Evolutionary conservation across 1,140 invertebrate genomes (phyloP).

Genomic region (Bombus polaris): DNA sequence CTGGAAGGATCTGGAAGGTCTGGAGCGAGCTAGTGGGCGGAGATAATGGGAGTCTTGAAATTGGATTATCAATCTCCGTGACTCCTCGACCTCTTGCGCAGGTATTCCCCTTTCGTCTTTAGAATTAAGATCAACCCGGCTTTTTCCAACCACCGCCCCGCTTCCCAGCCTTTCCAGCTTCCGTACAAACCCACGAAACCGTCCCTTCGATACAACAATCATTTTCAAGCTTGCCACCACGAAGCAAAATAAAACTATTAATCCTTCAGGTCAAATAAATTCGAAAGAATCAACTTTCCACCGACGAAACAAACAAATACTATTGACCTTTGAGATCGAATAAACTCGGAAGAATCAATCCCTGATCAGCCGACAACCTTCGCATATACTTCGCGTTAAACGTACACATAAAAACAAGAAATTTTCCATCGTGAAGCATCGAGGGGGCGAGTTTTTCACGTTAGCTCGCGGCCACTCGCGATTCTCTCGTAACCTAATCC

Average conservation of each 20-base stretch:
- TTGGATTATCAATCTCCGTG: constrained; percentile 70
- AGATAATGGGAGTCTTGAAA: constrained; percentile 71
- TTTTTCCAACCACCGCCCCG: constrained; percentile 35
- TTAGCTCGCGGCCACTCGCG: constrained; percentile 2
- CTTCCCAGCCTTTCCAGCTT: constrained; percentile 28
- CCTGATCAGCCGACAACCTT: too few species aligned
- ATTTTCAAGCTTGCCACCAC: background rate
- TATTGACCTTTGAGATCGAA: background rate
- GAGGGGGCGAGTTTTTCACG: background rate
- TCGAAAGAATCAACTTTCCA: background rate
- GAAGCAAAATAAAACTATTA: background rate
- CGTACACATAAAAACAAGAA: background rate
- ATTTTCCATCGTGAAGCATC: background rate
- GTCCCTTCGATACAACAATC: background rate
- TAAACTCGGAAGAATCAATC: accelerated
- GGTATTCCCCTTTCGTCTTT: constrained; percentile 57
- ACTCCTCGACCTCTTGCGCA: constrained; percentile 58
- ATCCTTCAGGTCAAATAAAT: background rate
- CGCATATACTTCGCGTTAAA: too few species aligned
- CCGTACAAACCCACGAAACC: background rate
- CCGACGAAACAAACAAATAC: too few species aligned
- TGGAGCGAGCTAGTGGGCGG: constrained; percentile 63
- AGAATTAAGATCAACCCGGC: constrained; percentile 63
- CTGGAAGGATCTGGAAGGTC: constrained; percentile 56
- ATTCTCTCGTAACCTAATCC: constrained; percentile 54